Percentiles rank a stretch among this genome's conserved stretches.
phyloP scores from a whole-genome alignment of 2,888 invertebrate species.

The Bedellia somnulentella region DNA sequence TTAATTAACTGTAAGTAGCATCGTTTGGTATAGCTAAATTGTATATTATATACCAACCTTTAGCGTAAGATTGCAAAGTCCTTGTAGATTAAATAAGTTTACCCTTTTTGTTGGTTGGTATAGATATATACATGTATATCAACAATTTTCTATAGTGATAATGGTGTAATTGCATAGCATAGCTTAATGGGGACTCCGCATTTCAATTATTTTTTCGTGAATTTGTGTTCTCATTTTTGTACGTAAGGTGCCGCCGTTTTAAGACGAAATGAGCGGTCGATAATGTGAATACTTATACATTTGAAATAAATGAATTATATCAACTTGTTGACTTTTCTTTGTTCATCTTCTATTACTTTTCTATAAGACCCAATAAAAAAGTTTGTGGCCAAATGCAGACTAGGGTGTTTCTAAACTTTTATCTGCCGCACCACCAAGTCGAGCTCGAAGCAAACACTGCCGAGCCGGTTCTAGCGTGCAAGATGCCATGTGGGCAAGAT shows the following conservation, averaged over 20 bases:
- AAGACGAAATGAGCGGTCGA: conserved; percentile 41
- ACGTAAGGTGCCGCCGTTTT: conserved; percentile 50
- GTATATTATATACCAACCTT: too few relatives aligned
- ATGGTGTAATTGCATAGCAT: conserved; percentile 6
- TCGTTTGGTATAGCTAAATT: conserved; percentile 4
- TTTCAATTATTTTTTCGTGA: conserved; percentile 45
- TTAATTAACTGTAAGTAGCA: conserved; percentile 11
- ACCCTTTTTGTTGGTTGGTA: too few relatives aligned
- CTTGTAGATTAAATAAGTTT: too few relatives aligned
- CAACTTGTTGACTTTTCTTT: conserved; percentile 16
- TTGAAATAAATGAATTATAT: conserved; percentile 62
- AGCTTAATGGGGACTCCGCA: conserved; percentile 53
- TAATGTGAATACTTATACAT: conserved; percentile 59
- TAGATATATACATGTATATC: too few relatives aligned
- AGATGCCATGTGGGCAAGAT: too few relatives aligned
- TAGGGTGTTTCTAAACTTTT: too few relatives aligned
- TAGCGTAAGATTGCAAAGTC: too few relatives aligned
- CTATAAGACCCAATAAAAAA: conserved; percentile 23
- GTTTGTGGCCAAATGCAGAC: too few relatives aligned
- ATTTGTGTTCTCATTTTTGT: conserved; percentile 54
- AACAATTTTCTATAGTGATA: neutral
- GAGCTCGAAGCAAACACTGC: too few relatives aligned
- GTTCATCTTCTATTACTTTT: neutral
- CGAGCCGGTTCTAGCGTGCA: too few relatives aligned
- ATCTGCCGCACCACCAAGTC: too few relatives aligned